Evolutionary conservation across 2,888 invertebrate genomes (phyloP), one percentile per base, ranked within the genome.

Genomic region (Heliconius erato): DNA sequence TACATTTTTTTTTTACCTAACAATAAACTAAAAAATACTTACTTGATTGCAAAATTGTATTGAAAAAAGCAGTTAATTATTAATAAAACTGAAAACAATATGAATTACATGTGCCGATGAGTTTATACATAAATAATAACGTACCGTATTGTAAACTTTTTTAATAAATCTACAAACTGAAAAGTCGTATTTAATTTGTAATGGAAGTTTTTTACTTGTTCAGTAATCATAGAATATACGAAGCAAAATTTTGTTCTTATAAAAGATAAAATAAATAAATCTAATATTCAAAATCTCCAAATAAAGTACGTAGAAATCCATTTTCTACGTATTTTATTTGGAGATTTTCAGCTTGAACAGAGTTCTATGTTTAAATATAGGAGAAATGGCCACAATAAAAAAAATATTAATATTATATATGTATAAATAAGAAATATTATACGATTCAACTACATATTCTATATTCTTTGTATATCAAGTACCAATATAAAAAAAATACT

Each of bases 21-120:
- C 44, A 72, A 72, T 26, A 14, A 40, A 14, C 71, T 44, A 26
- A 14, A n/a, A 72, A 14, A 7, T 26, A 44, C 26, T 49, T 72
- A 26, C 7, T 26, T n/a, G 2, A 44, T 44, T 44, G 71, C 71
- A 49, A 26, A 67, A 16, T 28, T 49, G 26, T 49, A 28, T 49
- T 26, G 16, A 71, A 72, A 72, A 44, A 44, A 49, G 3, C 3
- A 72, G 14, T 16, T 44, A 26, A 49, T 49, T 72, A 72, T 19
- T 26, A 26, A 72, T 72, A 26, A 72, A 49, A 72, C 71, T 72
- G 71, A 72, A 72, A 71, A 72, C 71, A 72, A 72, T 72, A 44
- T 72, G 44, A 72, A 72, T 72, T 72, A 12, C n/a, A 72, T 49
- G 26, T 72, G 72, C 14, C 26, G 16, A 72, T 72, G 72, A 72